Conservation (phyloP, 2,797 vertebrate genomes). For the Pyrocephalus nanus region DNA sequence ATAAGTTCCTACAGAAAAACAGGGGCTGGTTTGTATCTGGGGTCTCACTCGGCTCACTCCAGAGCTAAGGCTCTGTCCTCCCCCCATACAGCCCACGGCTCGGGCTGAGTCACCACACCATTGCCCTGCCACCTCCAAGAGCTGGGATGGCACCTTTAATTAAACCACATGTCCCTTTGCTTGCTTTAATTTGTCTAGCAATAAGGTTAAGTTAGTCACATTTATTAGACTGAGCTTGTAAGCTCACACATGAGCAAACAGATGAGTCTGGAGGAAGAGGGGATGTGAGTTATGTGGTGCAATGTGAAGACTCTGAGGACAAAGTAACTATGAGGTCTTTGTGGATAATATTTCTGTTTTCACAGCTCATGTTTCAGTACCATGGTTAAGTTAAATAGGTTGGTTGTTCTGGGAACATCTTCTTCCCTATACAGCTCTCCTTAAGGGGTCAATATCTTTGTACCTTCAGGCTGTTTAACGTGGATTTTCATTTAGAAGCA, state of each 20-base stretch:
- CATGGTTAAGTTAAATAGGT: conserved; percentile 7
- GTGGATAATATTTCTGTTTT: conserved; percentile 42
- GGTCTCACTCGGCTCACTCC: rapidly evolving
- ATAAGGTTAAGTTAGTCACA: conserved; percentile 61
- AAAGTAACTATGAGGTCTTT: background rate
- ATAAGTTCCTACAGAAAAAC: background rate
- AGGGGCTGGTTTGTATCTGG: background rate
- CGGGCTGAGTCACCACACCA: background rate
- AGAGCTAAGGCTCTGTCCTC: background rate
- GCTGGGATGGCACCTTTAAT: conserved; percentile 50
- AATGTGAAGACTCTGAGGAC: conserved; percentile 35
- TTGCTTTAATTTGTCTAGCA: conserved; percentile 70
- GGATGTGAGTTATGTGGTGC: background rate
- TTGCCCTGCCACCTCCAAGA: background rate
- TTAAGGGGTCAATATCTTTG: background rate
- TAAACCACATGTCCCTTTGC: conserved; percentile 50
- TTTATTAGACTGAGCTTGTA: conserved; percentile 60
- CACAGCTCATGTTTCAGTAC: conserved; percentile 9
- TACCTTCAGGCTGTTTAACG: conserved; percentile 1
- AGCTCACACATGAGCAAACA: conserved; percentile 65
- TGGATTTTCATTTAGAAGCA: conserved; percentile 15
- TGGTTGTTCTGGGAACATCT: background rate
- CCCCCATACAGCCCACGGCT: background rate
- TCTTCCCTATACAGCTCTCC: background rate
- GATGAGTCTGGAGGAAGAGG: conserved; percentile 57